Percentiles rank a stretch among this genome's conserved stretches.
Evolutionary conservation across 2,888 invertebrate species (phyloP).

Genomic region (Drosophila mulleri): DNA sequence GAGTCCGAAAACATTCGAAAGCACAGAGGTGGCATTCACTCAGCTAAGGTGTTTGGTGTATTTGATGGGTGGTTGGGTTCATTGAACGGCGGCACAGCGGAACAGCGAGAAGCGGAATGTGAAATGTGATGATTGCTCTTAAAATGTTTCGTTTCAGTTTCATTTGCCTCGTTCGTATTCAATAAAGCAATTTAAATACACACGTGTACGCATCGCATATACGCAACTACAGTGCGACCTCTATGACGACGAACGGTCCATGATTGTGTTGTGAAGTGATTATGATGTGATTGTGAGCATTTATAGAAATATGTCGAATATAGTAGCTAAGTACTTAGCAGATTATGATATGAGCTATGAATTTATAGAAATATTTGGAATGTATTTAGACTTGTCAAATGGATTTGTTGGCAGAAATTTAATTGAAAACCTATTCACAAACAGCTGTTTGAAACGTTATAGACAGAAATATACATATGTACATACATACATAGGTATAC

Average conservation of each 20-base stretch:
- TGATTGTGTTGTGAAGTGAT: not conserved
- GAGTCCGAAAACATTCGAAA: constrained; percentile 23
- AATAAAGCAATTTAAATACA: constrained; percentile 24
- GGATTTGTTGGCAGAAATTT: too few species aligned
- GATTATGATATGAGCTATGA: not conserved
- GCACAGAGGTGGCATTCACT: constrained; percentile 23
- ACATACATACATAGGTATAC: too few species aligned
- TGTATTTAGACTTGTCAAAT: not conserved
- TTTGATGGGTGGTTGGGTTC: constrained; percentile 55
- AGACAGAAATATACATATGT: not conserved
- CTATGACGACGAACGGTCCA: not conserved
- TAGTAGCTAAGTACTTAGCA: too few species aligned
- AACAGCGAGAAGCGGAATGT: constrained; percentile 37
- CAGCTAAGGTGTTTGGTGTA: constrained; percentile 27
- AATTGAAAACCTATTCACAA: too few species aligned
- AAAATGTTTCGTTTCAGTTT: constrained; percentile 19
- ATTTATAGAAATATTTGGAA: not conserved
- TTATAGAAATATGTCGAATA: too few species aligned
- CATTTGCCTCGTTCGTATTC: constrained; percentile 36
- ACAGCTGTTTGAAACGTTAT: not conserved
- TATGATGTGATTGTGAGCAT: not conserved
- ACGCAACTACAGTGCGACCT: constrained; percentile 20
- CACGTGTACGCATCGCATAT: constrained; percentile 5
- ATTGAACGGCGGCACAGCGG: constrained; percentile 55
- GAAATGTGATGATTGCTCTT: constrained; percentile 65